phyloP scores from a whole-genome alignment of 92 coral and sea anemone genomes.

The Siderastrea radians region DNA sequence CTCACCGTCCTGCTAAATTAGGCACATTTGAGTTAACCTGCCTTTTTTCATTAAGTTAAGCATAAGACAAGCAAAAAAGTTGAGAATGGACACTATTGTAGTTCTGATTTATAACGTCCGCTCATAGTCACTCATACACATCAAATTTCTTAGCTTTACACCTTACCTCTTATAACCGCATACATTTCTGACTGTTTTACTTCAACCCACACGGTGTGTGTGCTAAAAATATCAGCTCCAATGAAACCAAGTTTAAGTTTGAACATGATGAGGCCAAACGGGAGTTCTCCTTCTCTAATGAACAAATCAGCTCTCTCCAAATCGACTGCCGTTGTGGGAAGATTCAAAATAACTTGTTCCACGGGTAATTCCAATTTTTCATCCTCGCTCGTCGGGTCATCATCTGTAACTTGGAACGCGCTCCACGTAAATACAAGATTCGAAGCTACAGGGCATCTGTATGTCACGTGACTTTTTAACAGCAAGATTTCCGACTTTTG shows the following conservation, averaged over 20 bases:
- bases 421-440: slow-evolving; percentile 80
- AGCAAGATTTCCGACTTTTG: slow-evolving; percentile 70
- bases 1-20: no score
- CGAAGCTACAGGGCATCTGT: slow-evolving; percentile 87
- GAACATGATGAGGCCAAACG: slow-evolving; percentile 77
- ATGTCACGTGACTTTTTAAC: slow-evolving; percentile 61
- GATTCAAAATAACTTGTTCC: slow-evolving; percentile 33
- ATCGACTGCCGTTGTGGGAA: slow-evolving; percentile 50
- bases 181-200: slow-evolving; percentile 82
- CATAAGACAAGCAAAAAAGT: no score
- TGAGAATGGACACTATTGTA: no score
- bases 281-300: slow-evolving; percentile 74
- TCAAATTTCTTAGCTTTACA: neutral
- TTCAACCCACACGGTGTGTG: slow-evolving; percentile 81
- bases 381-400: slow-evolving; percentile 65
- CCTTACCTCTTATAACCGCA: slow-evolving; percentile 87
- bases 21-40: no score
- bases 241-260: slow-evolving; percentile 77
- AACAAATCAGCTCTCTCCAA: slow-evolving; percentile 58
- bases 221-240: slow-evolving; percentile 65
- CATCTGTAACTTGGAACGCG: slow-evolving; percentile 61
- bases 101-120: no score
- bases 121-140: no score
- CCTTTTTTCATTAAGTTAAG: no score
- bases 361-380: slow-evolving; percentile 56